These are phyloP conservation scores for Sweltsa coloradensis DNA, from an alignment of 1,140 invertebrate genomes.

Conservation along the genomic window DNA sequence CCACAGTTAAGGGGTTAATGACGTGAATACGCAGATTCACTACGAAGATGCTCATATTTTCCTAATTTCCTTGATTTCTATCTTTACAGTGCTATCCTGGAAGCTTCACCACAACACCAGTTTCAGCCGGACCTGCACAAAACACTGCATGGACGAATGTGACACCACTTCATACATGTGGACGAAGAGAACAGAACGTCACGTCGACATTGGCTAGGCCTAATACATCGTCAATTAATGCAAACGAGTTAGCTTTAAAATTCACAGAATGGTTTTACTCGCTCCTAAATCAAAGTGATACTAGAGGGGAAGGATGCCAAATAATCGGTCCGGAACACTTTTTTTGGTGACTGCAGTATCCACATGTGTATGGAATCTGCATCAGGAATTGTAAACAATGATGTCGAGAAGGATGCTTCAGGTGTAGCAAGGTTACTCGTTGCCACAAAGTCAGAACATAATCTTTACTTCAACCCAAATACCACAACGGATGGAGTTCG, in stretches of 20 bases:
- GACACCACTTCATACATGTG: too few relatives aligned
- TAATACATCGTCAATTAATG: too few relatives aligned
- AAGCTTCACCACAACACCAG: too few relatives aligned
- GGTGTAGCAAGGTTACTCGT: slow-evolving; percentile 28
- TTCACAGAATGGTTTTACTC: slow-evolving; percentile 48
- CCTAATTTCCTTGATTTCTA: too few relatives aligned
- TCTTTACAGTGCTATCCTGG: too few relatives aligned
- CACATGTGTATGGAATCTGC: slow-evolving; percentile 18
- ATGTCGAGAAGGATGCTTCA: slow-evolving; percentile 19
- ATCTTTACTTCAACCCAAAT: slow-evolving; percentile 46
- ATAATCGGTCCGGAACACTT: slow-evolving; percentile 39
- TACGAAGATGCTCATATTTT: too few relatives aligned
- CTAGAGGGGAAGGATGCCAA: slow-evolving; percentile 12
- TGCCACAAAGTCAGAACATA: slow-evolving; percentile 29
- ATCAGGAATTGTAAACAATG: slow-evolving; percentile 17
- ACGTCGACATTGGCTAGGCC: too few relatives aligned
- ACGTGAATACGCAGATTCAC: too few relatives aligned
- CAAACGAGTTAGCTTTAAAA: slow-evolving; percentile 33
- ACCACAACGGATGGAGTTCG: slow-evolving; percentile 35
- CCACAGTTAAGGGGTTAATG: too few relatives aligned
- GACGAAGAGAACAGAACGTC: too few relatives aligned
- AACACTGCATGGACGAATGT: too few relatives aligned
- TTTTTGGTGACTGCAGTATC: slow-evolving; percentile 36
- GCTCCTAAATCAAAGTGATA: slow-evolving; percentile 34
- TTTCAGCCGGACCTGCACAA: too few relatives aligned